phyloP scores from a whole-genome alignment of 2,113 vertebrate genomes.

The Spea multiplicata region DNA sequence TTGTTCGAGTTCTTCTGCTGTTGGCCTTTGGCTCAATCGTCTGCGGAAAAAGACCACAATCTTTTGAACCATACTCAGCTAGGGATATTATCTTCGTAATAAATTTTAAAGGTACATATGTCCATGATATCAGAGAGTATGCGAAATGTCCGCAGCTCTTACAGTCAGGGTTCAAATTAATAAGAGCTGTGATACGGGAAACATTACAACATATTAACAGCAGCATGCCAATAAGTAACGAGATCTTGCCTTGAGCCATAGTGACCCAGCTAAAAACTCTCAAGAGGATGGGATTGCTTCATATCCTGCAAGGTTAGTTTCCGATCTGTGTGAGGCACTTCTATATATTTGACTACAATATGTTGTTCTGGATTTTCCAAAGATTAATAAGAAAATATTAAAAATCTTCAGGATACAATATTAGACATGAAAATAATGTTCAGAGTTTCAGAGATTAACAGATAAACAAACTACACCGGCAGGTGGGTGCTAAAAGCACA shows the following conservation, averaged over 20 bases:
- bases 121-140: not conserved
- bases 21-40: slow-evolving; percentile 95
- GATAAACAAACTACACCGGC: no score
- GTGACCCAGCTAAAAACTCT: not conserved
- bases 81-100: not conserved
- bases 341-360: not conserved
- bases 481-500: no score
- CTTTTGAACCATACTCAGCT: slow-evolving; percentile 73
- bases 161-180: not conserved
- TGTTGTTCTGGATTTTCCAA: not conserved
- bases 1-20: slow-evolving; percentile 94
- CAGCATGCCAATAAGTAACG: not conserved
- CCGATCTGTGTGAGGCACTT: not conserved
- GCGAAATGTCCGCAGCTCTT: not conserved
- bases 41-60: slow-evolving; percentile 77
- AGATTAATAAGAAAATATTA: not conserved
- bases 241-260: not conserved
- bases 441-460: no score
- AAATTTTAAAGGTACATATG: not conserved
- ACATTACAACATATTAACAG: slow-evolving; percentile 6
- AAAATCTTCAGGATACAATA: not conserved
- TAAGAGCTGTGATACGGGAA: not conserved
- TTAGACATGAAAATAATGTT: no score
- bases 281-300: not conserved
- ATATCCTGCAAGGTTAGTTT: not conserved